phyloP scores from a whole-genome alignment of 2,113 vertebrate species.

The Struthio camelus region DNA sequence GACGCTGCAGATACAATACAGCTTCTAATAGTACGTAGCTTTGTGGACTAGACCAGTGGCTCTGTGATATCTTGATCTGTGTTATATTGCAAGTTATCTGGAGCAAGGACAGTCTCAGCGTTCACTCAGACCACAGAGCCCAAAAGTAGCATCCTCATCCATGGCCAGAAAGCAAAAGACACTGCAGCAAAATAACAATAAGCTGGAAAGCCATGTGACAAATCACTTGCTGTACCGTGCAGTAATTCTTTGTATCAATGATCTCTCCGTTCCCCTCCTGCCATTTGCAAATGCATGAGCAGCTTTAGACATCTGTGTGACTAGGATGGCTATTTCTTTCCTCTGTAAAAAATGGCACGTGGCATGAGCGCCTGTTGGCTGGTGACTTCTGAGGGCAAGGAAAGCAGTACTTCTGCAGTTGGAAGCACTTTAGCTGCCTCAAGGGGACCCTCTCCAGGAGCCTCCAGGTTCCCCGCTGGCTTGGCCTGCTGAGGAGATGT shows the following conservation, averaged over 20 bases:
- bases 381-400: neutral
- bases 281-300: neutral
- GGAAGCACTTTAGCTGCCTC: neutral
- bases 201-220: neutral
- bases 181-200: neutral
- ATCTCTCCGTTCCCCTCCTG: neutral
- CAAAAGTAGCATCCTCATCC: neutral
- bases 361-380: neutral
- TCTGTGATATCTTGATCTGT: neutral
- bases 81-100: neutral
- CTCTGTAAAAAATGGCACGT: neutral
- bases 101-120: neutral
- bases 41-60: neutral
- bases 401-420: neutral
- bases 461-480: neutral
- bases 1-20: neutral
- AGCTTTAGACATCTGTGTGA: neutral
- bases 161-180: neutral
- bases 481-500: neutral
- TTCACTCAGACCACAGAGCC: neutral
- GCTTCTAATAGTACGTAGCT: neutral
- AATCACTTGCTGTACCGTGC: accelerated
- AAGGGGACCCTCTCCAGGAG: neutral
- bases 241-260: neutral
- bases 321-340: neutral